A percentile compares a stretch with the other conserved stretches of the same genome.
Conservation (phyloP, 2,113 vertebrate genomes). For the Tenebrosternarchus preto region DNA sequence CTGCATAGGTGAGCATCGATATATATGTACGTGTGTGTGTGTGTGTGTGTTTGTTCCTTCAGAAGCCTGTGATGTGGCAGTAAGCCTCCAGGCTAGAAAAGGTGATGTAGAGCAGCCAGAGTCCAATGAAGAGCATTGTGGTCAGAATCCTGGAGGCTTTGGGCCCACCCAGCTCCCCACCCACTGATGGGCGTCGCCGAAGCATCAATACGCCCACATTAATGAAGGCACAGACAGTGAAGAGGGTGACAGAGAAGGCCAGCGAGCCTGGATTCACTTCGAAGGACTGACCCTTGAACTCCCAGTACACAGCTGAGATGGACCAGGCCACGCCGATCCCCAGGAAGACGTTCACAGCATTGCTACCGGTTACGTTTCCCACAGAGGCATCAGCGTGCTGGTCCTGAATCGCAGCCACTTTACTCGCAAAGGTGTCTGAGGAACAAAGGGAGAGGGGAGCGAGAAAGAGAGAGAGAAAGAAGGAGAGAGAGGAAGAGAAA, state of each 20-base stretch:
- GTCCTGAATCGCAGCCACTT: conserved; percentile 89
- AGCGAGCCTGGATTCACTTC: conserved; percentile 83
- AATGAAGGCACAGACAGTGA: conserved; percentile 90
- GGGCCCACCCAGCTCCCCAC: conserved; percentile 86
- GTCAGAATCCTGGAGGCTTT: conserved; percentile 79
- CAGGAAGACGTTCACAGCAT: conserved; percentile 90
- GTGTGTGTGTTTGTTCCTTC: conserved; percentile 39
- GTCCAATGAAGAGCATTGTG: conserved; percentile 77
- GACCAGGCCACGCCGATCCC: conserved; percentile 91
- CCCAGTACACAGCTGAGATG: conserved; percentile 87
- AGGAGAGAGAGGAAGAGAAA: not conserved
- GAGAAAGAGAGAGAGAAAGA: not conserved
- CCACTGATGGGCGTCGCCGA: conserved; percentile 83
- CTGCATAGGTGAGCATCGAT: no score
- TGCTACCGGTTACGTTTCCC: conserved; percentile 91
- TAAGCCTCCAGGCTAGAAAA: conserved; percentile 90
- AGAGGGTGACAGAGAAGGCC: conserved; percentile 93
- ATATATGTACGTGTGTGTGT: not conserved
- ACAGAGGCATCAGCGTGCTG: conserved; percentile 87
- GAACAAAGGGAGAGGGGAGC: not conserved
- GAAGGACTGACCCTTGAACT: conserved; percentile 80
- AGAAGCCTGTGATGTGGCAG: conserved; percentile 90
- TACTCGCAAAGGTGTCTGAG: conserved; percentile 90
- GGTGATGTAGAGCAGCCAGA: conserved; percentile 89
- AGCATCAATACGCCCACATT: conserved; percentile 81